These are phyloP conservation scores for Holothuria glaberrima DNA, from an alignment of 35 echinoderm and acorn worm species.

Conservation along the genomic window DNA sequence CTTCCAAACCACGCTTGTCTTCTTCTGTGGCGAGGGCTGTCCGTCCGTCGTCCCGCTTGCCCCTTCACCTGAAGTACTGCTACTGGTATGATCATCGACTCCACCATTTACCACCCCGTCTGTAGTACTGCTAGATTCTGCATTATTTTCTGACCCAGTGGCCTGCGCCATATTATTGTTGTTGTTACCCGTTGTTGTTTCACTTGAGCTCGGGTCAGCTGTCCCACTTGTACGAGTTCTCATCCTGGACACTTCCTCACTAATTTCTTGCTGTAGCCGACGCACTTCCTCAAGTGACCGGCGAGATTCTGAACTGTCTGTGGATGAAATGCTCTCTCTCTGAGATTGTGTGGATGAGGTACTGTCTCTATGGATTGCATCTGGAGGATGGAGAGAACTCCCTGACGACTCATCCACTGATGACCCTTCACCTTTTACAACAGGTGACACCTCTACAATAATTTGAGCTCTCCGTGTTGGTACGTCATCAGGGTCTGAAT, in stretches of 20 bases:
- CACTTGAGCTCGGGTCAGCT: not conserved
- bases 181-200: not conserved
- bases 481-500: slow-evolving; percentile 18
- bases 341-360: slow-evolving; percentile 57
- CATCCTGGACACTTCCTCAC: slow-evolving; percentile 70
- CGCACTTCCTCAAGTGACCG: slow-evolving; percentile 73
- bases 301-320: slow-evolving; percentile 39
- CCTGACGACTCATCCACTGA: not conserved
- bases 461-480: not conserved
- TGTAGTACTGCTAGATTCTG: slow-evolving; percentile 11
- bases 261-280: slow-evolving; percentile 75
- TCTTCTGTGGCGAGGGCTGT: slow-evolving; percentile 19
- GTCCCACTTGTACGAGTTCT: slow-evolving; percentile 40
- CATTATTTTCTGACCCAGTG: slow-evolving; percentile 46
- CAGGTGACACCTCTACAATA: slow-evolving; percentile 27
- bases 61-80: slow-evolving; percentile 7
- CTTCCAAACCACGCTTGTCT: slow-evolving; percentile 79
- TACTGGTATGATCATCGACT: slow-evolving; percentile 14
- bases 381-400: not conserved
- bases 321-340: slow-evolving; percentile 54
- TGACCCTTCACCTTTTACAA: not conserved
- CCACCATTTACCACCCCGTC: not conserved
- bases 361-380: not conserved
- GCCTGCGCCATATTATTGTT: not conserved
- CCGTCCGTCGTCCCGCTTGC: not conserved